Evolutionary conservation across 2,797 vertebrate genomes (phyloP).

Genomic region (Pelobates cultripes): DNA sequence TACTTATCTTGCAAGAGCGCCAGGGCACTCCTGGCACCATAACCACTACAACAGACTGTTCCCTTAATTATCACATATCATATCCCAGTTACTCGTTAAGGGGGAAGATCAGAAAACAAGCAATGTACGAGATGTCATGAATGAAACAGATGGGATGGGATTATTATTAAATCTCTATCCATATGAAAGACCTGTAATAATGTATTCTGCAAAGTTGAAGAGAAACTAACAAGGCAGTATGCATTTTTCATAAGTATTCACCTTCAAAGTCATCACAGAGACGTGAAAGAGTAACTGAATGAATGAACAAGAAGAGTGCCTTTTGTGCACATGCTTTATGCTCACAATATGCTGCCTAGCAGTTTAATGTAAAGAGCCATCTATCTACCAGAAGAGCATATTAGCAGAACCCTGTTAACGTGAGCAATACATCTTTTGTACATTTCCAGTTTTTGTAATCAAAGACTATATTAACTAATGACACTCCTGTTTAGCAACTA

Average conservation of each 20-base stretch:
- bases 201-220: not conserved
- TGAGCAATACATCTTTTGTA: too few relatives aligned
- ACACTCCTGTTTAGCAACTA: too few relatives aligned
- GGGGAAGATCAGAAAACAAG: not conserved
- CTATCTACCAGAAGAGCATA: too few relatives aligned
- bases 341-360: not conserved
- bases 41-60: too few relatives aligned
- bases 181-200: not conserved
- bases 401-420: too few relatives aligned
- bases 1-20: too few relatives aligned
- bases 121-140: not conserved
- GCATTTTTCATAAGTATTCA: not conserved
- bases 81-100: too few relatives aligned
- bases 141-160: not conserved
- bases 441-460: too few relatives aligned
- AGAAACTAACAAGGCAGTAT: not conserved
- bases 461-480: too few relatives aligned
- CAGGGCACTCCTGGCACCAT: too few relatives aligned
- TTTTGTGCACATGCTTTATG: not conserved
- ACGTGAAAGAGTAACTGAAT: not conserved
- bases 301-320: not conserved
- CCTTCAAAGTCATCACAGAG: not conserved
- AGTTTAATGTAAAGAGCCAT: not conserved
- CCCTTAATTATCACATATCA: too few relatives aligned
- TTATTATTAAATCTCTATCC: not conserved